These are phyloP conservation scores for Chamaetylas fuelleborni DNA, from an alignment of 2,113 vertebrate genomes.

Conservation along the genomic window DNA sequence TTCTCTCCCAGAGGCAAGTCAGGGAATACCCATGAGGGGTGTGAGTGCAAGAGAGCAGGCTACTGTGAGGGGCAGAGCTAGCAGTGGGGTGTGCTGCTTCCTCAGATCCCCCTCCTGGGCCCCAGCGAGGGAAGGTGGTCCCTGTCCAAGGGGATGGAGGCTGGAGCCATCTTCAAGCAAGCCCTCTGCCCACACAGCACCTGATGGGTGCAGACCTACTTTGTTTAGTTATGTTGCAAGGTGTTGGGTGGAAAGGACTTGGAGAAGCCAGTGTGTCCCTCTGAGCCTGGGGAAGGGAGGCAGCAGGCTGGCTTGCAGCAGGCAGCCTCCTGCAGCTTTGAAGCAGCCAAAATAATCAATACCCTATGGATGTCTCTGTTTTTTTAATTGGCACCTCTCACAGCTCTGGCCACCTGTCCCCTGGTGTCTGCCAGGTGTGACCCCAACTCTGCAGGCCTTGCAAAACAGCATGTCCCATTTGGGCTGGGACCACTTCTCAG, in stretches of 20 bases:
- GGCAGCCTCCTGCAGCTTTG: neutral
- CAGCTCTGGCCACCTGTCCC: neutral
- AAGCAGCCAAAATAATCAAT: neutral
- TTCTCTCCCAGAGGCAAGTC: fast-evolving
- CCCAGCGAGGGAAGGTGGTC: neutral
- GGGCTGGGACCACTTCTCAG: neutral
- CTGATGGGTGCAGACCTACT: neutral
- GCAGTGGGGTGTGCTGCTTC: neutral
- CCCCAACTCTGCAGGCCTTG: fast-evolving
- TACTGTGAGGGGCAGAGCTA: neutral
- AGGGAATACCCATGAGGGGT: fast-evolving
- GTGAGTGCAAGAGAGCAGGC: neutral
- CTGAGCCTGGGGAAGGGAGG: fast-evolving
- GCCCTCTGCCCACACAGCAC: neutral
- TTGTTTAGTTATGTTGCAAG: neutral
- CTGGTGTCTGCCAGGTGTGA: neutral
- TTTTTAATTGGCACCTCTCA: neutral
- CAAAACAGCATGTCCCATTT: fast-evolving
- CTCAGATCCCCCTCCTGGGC: neutral
- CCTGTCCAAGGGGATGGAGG: neutral
- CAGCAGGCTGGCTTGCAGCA: neutral
- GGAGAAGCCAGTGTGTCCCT: fast-evolving
- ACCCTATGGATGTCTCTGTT: neutral
- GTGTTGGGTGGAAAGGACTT: neutral
- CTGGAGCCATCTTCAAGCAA: neutral